Evolutionary conservation across 2,797 vertebrate species (phyloP).

Genomic region (Poecile montanus): DNA sequence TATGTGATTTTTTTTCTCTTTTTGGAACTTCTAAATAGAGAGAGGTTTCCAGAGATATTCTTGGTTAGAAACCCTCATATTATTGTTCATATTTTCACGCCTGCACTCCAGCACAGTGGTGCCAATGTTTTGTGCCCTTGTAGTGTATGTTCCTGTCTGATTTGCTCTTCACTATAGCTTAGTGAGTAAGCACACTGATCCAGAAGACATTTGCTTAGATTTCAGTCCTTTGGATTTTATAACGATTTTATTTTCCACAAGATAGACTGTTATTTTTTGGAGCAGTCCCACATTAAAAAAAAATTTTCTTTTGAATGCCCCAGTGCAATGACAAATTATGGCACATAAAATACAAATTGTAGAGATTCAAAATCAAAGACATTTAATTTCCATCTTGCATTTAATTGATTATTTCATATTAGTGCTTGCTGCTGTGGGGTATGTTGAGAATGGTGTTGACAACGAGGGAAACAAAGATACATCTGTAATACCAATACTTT

Average conservation of each 20-base stretch:
- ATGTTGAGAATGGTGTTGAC: neutral
- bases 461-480: neutral
- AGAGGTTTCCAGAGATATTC: neutral
- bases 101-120: neutral
- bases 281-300: neutral
- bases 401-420: conserved; percentile 1
- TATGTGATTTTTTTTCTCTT: neutral
- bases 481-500: conserved; percentile 7
- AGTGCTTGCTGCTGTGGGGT: neutral
- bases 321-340: neutral
- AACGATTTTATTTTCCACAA: neutral
- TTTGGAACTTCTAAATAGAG: neutral
- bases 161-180: neutral
- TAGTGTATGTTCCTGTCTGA: neutral
- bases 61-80: neutral
- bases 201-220: neutral
- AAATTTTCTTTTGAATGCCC: neutral
- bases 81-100: neutral
- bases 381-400: neutral
- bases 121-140: neutral
- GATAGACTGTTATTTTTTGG: neutral
- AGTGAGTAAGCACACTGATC: neutral
- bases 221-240: neutral
- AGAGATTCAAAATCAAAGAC: neutral
- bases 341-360: neutral